Percentiles rank a stretch among this genome's conserved stretches.
Conservation (phyloP, 2,888 invertebrate genomes). For the Andrena fulva region DNA sequence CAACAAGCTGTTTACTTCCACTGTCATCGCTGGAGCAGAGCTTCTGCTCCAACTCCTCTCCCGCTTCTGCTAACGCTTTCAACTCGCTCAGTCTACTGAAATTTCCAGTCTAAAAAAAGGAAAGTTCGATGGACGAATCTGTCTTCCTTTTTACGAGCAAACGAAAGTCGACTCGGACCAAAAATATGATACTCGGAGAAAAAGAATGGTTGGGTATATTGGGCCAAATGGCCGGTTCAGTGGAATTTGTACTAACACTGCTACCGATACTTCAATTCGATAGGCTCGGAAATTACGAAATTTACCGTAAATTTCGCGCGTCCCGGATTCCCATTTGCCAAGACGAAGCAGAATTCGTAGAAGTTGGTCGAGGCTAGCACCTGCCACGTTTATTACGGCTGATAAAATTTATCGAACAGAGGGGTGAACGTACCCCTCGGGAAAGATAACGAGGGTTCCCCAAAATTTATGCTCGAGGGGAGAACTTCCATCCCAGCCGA, state of each 20-base stretch:
- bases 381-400: not conserved
- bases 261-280: constrained; percentile 3
- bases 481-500: not conserved
- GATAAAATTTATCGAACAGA: constrained; percentile 20
- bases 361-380: constrained; percentile 17
- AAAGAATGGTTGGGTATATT: too few relatives aligned
- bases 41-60: too few relatives aligned
- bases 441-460: not conserved
- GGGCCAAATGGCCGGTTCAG: too few relatives aligned
- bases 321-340: constrained; percentile 39
- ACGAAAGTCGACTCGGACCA: too few relatives aligned
- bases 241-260: not conserved
- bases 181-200: too few relatives aligned
- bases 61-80: too few relatives aligned
- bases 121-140: too few relatives aligned
- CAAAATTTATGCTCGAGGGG: constrained; percentile 21
- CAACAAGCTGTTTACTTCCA: not conserved
- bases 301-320: constrained; percentile 29
- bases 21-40: too few relatives aligned
- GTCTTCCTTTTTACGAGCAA: too few relatives aligned
- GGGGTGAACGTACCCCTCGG: not conserved
- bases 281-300: constrained; percentile 17
- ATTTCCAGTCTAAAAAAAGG: too few relatives aligned
- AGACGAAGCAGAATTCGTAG: constrained; percentile 14
- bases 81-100: too few relatives aligned